A percentile compares a stretch with the other conserved stretches of the same genome.
Conservation (phyloP, 2,888 invertebrate genomes). For the Lordiphosa andalusiaca region DNA sequence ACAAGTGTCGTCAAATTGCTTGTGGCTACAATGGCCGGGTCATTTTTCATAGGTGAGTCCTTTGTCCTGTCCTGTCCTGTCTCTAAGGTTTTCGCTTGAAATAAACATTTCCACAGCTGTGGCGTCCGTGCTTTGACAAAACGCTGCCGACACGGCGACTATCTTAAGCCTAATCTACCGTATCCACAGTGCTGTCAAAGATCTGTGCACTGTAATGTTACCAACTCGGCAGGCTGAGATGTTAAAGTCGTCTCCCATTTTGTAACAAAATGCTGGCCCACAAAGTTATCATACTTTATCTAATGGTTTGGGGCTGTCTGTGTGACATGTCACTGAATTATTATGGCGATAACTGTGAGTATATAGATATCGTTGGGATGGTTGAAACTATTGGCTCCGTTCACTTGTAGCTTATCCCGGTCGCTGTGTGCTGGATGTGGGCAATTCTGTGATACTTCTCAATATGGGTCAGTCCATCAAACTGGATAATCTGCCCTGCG, state of each 20-base stretch:
- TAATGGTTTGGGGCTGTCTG: background rate
- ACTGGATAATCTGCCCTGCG: constrained; percentile 41
- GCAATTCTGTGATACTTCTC: constrained; percentile 28
- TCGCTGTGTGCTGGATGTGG: constrained; percentile 50
- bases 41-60: constrained; percentile 40
- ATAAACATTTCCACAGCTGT: constrained; percentile 53
- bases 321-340: constrained; percentile 27
- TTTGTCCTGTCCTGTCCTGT: too few relatives aligned
- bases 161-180: constrained; percentile 10
- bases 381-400: background rate
- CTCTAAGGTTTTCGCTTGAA: too few relatives aligned
- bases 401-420: constrained; percentile 36
- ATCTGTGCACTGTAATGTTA: constrained; percentile 17
- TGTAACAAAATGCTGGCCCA: background rate
- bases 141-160: constrained; percentile 25
- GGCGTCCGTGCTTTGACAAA: constrained; percentile 21
- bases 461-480: constrained; percentile 22
- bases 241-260: background rate
- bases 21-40: constrained; percentile 36
- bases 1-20: constrained; percentile 48
- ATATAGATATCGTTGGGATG: background rate
- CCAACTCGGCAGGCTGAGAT: constrained; percentile 5
- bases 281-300: background rate
- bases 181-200: constrained; percentile 55
- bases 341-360: constrained; percentile 38